phyloP scores from a whole-genome alignment of 2,797 vertebrate species.

The Rachycentron canadum region DNA sequence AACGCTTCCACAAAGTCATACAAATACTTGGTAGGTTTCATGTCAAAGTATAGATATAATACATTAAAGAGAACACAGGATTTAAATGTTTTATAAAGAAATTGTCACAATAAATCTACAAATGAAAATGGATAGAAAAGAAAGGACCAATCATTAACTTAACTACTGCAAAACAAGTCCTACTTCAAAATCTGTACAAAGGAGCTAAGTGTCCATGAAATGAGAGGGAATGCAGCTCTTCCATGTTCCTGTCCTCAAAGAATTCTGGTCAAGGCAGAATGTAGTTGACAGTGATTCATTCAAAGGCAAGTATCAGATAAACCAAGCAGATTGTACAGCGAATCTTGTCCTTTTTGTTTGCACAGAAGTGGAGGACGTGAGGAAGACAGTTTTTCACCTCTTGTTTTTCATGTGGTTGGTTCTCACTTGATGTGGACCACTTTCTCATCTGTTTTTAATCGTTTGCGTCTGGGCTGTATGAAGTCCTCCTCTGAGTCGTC shows the following conservation, averaged over 20 bases:
- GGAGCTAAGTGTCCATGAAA: conserved; percentile 59
- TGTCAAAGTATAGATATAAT: conserved; percentile 84
- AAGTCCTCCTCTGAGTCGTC: conserved; percentile 98
- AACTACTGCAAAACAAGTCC: conserved; percentile 79
- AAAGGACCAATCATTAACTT: conserved; percentile 66
- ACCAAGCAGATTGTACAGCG: conserved; percentile 74
- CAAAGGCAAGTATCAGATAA: conserved; percentile 65
- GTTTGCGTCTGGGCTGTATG: conserved; percentile 95
- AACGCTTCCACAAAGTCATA: conserved; percentile 81
- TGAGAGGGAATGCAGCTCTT: conserved; percentile 63
- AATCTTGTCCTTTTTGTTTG: conserved; percentile 54
- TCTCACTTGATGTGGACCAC: conserved; percentile 95
- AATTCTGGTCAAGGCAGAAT: conserved; percentile 60
- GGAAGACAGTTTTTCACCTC: conserved; percentile 77
- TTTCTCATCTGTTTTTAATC: conserved; percentile 97
- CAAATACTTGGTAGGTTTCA: conserved; percentile 83
- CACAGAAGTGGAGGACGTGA: conserved; percentile 46
- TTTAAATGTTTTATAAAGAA: conserved; percentile 83
- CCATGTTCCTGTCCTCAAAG: conserved; percentile 34
- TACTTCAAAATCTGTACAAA: conserved; percentile 82
- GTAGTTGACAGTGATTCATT: conserved; percentile 51
- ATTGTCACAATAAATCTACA: conserved; percentile 87
- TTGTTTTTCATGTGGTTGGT: conserved; percentile 31
- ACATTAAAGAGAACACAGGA: conserved; percentile 76
- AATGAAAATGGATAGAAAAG: conserved; percentile 81